Base-by-base conservation (phyloP, 2,113 vertebrate genomes). In the Tonatia bakeri region DNA sequence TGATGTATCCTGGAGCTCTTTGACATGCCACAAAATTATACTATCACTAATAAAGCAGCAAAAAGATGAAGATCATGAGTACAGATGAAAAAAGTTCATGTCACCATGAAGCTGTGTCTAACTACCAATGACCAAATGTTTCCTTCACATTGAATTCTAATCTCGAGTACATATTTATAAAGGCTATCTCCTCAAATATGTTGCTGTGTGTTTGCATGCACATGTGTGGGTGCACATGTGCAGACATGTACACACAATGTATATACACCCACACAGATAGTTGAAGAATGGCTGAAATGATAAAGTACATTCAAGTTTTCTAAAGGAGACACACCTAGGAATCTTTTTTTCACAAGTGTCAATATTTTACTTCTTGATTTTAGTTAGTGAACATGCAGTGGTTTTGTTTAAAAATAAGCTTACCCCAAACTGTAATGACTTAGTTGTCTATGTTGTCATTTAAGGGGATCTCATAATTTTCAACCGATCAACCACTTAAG, bases 401-500 rank as follows among this genome's bases (percentile, higher is more conserved):
- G 33, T 52, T 43, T 24, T 33, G 11, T 79, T 91, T 93, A 54
- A 96, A 96, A 79, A 45, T 76, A 95, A 92, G 8, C 0, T 86
- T 88, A 50, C 3, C 8, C 17, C 33, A 89, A 90, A 26, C 15
- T 22, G 5, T 54, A 67, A 52, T 52, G 52, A 80, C 45, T 91
- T 33, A 88, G 22, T 85, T 50, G 28, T 64, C 73, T 38, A 15
- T 80, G 28, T 7, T 77, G 15, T 31, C 47, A 85, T 86, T 10
- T 38, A 43, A 94, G 9, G 45, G 3, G 36, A 67, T 4, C 12
- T 45, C 38, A 56, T 17, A 31, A 67, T 45, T 82, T 95, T 83
- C 36, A 59, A 13, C 20, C 52, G 93, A 61, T 22, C 5, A 65
- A 33, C 0, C 26, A 59, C 59, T 56, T 67, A 95, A 77, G 17